Percentiles rank a stretch among this genome's conserved stretches.
These are phyloP conservation scores for Beris chalybata DNA, from an alignment of 2,888 invertebrate species.

Conservation along the genomic window DNA sequence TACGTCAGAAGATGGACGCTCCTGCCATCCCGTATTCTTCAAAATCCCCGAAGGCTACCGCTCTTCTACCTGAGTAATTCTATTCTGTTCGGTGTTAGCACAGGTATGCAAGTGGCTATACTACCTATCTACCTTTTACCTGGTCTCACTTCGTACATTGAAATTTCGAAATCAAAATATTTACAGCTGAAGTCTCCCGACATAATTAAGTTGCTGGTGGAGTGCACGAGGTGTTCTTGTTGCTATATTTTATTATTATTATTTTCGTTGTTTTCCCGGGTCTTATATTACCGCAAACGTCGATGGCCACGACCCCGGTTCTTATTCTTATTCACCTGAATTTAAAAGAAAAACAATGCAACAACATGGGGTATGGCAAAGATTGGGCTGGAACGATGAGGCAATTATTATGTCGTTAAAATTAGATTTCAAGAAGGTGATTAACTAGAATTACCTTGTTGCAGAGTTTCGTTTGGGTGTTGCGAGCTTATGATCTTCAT, in stretches of 20 bases:
- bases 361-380: conserved; percentile 4
- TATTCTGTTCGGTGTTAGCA: neutral
- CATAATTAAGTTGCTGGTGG: conserved; percentile 26
- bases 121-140: neutral
- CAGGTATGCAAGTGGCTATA: neutral
- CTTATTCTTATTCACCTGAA: too few species aligned
- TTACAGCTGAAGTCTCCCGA: conserved; percentile 27
- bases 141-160: neutral
- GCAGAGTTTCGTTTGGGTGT: neutral
- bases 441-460: conserved; percentile 36
- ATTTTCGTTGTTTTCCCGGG: too few species aligned
- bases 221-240: too few species aligned
- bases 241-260: too few species aligned
- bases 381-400: conserved; percentile 15
- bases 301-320: too few species aligned
- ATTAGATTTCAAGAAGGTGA: conserved; percentile 38
- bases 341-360: neutral
- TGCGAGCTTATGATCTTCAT: neutral
- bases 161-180: conserved; percentile 33
- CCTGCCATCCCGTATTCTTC: conserved; percentile 1
- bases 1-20: neutral
- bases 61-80: neutral
- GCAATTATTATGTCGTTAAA: conserved; percentile 40
- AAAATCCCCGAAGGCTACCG: conserved; percentile 24
- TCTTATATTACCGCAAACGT: too few species aligned